phyloP scores from a whole-genome alignment of 1,140 invertebrate species.

The Fopius arisanus region DNA sequence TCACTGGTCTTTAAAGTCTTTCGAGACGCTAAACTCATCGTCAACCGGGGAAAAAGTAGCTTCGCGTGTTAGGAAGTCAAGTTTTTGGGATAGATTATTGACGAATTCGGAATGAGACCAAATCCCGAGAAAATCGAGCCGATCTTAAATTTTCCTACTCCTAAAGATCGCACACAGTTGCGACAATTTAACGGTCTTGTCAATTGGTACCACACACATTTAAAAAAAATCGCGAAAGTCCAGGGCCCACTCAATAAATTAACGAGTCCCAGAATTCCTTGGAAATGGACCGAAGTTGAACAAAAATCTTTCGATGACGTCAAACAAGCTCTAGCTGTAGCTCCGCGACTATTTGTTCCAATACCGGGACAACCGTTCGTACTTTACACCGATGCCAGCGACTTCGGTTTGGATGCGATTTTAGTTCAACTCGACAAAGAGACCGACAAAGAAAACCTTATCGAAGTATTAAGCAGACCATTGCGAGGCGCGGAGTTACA shows the following conservation, averaged over 20 bases:
- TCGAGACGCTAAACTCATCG: conserved; percentile 14
- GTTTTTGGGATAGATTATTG: conserved; percentile 44
- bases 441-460: conserved; percentile 40
- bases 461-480: conserved; percentile 55
- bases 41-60: conserved; percentile 25
- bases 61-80: conserved; percentile 34
- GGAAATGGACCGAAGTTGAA: conserved; percentile 34
- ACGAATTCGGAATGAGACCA: conserved; percentile 32
- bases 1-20: conserved; percentile 10
- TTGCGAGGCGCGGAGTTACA: conserved; percentile 47
- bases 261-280: conserved; percentile 18
- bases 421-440: conserved; percentile 34
- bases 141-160: neutral
- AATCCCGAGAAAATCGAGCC: conserved; percentile 33
- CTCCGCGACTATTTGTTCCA: neutral
- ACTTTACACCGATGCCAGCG: neutral
- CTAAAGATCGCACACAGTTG: conserved; percentile 16
- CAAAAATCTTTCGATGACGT: conserved; percentile 38
- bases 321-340: neutral
- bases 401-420: conserved; percentile 28
- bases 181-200: conserved; percentile 15
- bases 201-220: conserved; percentile 22
- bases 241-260: conserved; percentile 18
- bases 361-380: neutral
- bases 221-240: conserved; percentile 12